phyloP scores from a whole-genome alignment of 1,140 invertebrate genomes.

The Drosophila rhopaloa region DNA sequence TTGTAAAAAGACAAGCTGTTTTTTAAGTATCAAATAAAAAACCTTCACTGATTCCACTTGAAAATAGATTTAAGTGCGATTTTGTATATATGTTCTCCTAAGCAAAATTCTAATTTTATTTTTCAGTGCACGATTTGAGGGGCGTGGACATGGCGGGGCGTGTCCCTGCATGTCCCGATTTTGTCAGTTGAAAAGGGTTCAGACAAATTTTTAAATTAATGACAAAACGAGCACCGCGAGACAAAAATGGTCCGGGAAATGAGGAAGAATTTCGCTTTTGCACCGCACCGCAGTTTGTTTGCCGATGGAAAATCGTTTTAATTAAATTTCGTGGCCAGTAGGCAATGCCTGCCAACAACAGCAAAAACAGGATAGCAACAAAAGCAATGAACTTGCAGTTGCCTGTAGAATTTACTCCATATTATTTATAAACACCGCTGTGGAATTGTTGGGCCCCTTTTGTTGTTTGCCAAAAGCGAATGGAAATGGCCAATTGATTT shows the following conservation, averaged over 20 bases:
- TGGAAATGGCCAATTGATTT: conserved; percentile 30
- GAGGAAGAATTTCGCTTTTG: conserved; percentile 50
- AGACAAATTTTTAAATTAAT: conserved; percentile 77
- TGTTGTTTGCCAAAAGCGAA: conserved; percentile 10
- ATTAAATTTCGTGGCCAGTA: conserved; percentile 48
- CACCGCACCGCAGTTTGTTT: conserved; percentile 40
- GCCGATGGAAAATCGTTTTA: conserved; percentile 56
- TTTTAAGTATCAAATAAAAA: too few relatives aligned
- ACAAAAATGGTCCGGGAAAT: conserved; percentile 35
- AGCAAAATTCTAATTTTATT: too few relatives aligned
- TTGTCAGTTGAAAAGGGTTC: conserved; percentile 79
- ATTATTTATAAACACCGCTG: conserved; percentile 40
- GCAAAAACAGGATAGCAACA: conserved; percentile 2
- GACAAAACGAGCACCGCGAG: conserved; percentile 60
- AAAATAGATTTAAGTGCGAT: too few relatives aligned
- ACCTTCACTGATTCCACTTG: too few relatives aligned
- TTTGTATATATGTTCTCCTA: too few relatives aligned
- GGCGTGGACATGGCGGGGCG: conserved; percentile 5
- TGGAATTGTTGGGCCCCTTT: neutral
- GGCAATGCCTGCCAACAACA: conserved; percentile 10
- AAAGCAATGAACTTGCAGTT: conserved; percentile 24
- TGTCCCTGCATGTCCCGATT: conserved; percentile 41
- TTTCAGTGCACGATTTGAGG: conserved; percentile 6
- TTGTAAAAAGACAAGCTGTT: too few relatives aligned
- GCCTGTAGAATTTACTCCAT: conserved; percentile 19